Evolutionary conservation across 2,113 vertebrate genomes (phyloP).

Genomic region (Lonchura striata): DNA sequence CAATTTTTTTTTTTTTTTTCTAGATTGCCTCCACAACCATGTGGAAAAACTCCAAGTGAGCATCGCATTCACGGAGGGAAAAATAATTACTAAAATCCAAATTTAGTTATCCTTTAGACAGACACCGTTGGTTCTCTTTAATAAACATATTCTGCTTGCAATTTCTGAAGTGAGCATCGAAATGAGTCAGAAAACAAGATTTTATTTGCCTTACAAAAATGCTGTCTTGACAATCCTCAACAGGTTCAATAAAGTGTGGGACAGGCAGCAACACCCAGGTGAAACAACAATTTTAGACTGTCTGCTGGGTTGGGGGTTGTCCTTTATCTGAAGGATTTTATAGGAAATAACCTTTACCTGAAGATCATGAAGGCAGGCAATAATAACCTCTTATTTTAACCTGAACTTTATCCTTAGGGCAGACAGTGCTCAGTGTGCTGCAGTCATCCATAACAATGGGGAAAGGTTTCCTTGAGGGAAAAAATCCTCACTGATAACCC

Average conservation of each 20-base stretch:
- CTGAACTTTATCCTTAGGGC: background rate
- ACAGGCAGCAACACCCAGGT: background rate
- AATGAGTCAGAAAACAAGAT: background rate
- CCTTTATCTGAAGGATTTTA: background rate
- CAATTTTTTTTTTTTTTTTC: background rate
- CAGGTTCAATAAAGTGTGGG: background rate
- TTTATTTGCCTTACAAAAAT: background rate
- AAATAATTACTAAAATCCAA: background rate
- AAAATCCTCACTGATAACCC: background rate
- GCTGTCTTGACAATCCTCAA: background rate
- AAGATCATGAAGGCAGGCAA: background rate
- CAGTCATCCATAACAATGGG: background rate
- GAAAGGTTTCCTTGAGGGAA: background rate
- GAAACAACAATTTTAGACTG: background rate
- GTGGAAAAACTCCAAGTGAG: background rate
- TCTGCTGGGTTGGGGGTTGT: background rate
- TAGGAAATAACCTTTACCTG: background rate
- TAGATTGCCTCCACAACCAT: too few species aligned
- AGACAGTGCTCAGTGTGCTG: background rate
- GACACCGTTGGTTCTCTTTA: background rate
- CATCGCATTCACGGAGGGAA: background rate
- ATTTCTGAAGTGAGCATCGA: background rate
- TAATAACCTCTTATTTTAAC: background rate
- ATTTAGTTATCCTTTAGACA: background rate
- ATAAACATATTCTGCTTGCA: background rate